These are phyloP conservation scores for Nymphalis polychloros DNA, from an alignment of 2,888 invertebrate genomes.

Conservation along the genomic window DNA sequence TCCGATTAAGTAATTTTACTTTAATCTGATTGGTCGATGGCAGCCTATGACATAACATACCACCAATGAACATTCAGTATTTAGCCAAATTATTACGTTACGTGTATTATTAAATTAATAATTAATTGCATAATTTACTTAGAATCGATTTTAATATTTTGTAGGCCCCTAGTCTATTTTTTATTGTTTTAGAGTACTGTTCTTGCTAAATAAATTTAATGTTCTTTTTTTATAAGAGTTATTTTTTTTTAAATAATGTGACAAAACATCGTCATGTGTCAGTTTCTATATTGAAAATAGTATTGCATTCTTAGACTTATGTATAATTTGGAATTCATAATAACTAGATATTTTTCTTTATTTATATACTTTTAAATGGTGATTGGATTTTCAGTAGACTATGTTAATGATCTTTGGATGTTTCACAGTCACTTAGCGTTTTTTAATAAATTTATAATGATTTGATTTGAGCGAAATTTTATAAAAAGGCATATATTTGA, in stretches of 20 bases:
- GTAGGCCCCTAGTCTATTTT: not conserved
- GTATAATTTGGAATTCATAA: too few species aligned
- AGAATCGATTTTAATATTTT: too few species aligned
- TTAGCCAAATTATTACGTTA: too few species aligned
- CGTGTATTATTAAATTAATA: too few species aligned
- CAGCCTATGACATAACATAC: too few species aligned
- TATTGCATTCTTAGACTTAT: not conserved
- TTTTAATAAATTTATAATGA: not conserved
- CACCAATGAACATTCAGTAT: too few species aligned
- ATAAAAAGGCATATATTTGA: conserved; percentile 20
- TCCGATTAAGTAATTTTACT: too few species aligned
- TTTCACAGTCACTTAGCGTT: conserved; percentile 42
- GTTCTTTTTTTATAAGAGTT: too few species aligned
- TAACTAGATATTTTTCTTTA: not conserved
- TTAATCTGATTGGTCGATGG: too few species aligned
- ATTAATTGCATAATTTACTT: too few species aligned
- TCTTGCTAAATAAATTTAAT: too few species aligned
- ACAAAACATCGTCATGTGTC: not conserved
- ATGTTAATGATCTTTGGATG: not conserved
- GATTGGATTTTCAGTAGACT: conserved; percentile 20
- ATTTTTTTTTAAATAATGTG: not conserved
- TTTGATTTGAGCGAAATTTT: conserved; percentile 25
- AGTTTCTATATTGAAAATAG: conserved; percentile 1
- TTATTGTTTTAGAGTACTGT: not conserved
- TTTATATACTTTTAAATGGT: conserved; percentile 1